Conservation (phyloP, 1,140 invertebrate genomes). For the Nasonia longicornis region DNA sequence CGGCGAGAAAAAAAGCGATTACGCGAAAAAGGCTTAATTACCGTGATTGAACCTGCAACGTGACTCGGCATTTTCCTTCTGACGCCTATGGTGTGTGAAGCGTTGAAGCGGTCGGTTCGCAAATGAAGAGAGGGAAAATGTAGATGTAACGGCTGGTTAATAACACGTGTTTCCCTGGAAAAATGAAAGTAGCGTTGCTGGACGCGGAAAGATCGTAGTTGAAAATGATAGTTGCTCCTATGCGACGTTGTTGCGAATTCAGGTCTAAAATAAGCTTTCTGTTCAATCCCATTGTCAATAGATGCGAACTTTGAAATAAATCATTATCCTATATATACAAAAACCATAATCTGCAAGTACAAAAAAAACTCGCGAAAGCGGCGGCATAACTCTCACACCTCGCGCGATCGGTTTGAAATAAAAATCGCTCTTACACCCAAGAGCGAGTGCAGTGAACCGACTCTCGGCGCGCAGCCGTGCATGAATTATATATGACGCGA, state of each 20-base stretch:
- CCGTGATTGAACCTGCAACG: constrained; percentile 19
- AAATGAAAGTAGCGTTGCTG: constrained; percentile 15
- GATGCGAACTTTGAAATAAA: too few relatives aligned
- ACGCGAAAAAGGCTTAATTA: constrained; percentile 36
- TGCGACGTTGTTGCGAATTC: not conserved
- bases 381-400: too few relatives aligned
- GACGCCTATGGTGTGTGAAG: not conserved
- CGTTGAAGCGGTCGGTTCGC: constrained; percentile 14
- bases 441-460: not conserved
- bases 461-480: not conserved
- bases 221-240: not conserved
- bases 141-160: constrained; percentile 15
- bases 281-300: too few relatives aligned
- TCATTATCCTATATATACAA: too few relatives aligned
- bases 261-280: too few relatives aligned
- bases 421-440: not conserved
- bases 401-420: not conserved
- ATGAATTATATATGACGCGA: constrained; percentile 18
- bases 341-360: too few relatives aligned
- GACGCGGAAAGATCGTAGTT: not conserved
- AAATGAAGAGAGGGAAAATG: constrained; percentile 37
- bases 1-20: constrained; percentile 25
- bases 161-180: constrained; percentile 12
- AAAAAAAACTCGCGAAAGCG: too few relatives aligned
- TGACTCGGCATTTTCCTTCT: constrained; percentile 31